These are phyloP conservation scores for Sinelater perroti DNA, from an alignment of 2,888 invertebrate species.

Conservation along the genomic window DNA sequence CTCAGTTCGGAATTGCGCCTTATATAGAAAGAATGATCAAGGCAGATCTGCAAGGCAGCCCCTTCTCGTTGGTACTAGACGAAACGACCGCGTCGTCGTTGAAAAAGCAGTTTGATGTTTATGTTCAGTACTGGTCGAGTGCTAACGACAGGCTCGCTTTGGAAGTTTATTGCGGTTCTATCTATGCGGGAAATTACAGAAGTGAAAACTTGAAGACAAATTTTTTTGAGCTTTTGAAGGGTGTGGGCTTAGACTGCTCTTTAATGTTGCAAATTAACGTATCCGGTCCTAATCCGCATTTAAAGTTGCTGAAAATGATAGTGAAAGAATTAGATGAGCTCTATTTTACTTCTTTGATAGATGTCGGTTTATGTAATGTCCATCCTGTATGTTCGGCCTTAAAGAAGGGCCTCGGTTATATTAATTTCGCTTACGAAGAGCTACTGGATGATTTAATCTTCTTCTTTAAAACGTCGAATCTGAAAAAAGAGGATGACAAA, in stretches of 20 bases:
- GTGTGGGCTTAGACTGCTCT: conserved; percentile 25
- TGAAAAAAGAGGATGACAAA: conserved; percentile 19
- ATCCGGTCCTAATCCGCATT: conserved; percentile 4
- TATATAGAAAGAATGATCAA: conserved; percentile 26
- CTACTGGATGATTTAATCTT: conserved; percentile 26
- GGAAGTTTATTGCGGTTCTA: conserved; percentile 24
- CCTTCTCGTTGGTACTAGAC: conserved; percentile 23
- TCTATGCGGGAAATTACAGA: conserved; percentile 4
- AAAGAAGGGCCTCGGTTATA: conserved; percentile 14
- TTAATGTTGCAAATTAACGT: conserved; percentile 21
- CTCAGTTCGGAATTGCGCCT: conserved; percentile 26
- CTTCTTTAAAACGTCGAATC: conserved; percentile 14
- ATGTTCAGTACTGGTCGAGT: conserved; percentile 30
- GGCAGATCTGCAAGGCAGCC: conserved; percentile 6
- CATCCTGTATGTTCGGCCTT: conserved; percentile 14
- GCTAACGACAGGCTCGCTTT: conserved; percentile 17
- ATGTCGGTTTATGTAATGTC: conserved; percentile 9
- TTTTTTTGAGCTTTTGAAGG: conserved; percentile 24
- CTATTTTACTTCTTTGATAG: conserved; percentile 26
- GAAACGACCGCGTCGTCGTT: conserved; percentile 1
- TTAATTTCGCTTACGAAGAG: conserved; percentile 26
- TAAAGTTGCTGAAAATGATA: conserved; percentile 22
- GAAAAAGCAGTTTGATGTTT: conserved; percentile 25
- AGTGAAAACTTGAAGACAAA: conserved; percentile 13
- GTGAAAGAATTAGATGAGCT: conserved; percentile 23